Evolutionary conservation across 2,113 vertebrate genomes (phyloP).

Genomic region (Cinclus cinclus): DNA sequence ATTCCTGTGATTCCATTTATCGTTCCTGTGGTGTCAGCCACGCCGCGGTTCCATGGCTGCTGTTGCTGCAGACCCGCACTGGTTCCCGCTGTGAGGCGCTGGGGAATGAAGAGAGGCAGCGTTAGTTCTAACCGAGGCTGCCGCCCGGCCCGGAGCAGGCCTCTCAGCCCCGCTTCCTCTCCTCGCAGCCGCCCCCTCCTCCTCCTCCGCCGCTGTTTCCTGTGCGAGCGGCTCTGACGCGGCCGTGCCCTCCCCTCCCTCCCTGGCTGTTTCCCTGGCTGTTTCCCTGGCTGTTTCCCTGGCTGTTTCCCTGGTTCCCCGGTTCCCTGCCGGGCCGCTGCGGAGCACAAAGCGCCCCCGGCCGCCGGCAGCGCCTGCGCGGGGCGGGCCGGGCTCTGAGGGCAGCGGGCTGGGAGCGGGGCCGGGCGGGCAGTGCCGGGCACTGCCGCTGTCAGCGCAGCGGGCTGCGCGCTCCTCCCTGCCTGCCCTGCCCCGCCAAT

Average conservation of each 20-base stretch:
- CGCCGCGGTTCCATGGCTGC: background rate
- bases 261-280: too few relatives aligned
- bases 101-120: background rate
- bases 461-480: background rate
- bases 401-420: background rate
- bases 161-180: background rate
- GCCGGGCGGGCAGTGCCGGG: background rate
- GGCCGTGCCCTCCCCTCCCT: background rate
- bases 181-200: background rate
- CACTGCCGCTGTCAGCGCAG: conserved; percentile 2
- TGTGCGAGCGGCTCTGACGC: conserved; percentile 21
- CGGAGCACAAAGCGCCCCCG: conserved; percentile 73
- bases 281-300: too few relatives aligned
- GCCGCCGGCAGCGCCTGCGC: conserved; percentile 59
- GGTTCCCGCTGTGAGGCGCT: background rate
- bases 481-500: background rate
- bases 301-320: background rate
- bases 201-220: conserved; percentile 24
- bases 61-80: background rate
- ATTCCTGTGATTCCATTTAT: background rate
- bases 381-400: background rate
- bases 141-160: background rate
- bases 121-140: too few relatives aligned
- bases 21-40: background rate
- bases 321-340: conserved; percentile 57